Conservation (phyloP, 2,797 vertebrate species). For the Cebuella pygmaea region DNA sequence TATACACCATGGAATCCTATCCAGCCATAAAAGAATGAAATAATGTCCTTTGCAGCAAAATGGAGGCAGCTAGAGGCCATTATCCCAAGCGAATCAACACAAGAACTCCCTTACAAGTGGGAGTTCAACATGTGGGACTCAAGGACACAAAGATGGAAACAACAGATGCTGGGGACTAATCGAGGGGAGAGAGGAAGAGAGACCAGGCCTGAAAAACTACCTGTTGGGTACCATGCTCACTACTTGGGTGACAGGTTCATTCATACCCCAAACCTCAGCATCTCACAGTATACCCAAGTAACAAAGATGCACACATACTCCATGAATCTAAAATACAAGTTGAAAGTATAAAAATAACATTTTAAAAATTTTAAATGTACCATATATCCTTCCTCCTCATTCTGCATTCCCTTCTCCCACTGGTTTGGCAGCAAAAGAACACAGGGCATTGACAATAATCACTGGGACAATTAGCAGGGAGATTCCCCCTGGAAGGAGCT, state of each 20-base stretch:
- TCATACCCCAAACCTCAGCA: background rate
- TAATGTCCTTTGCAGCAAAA: background rate
- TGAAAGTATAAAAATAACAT: background rate
- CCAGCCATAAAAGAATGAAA: background rate
- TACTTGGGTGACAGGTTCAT: background rate
- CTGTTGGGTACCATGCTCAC: background rate
- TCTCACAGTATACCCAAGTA: background rate
- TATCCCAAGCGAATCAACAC: background rate
- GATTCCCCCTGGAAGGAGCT: background rate
- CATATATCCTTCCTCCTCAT: background rate
- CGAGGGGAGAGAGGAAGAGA: background rate
- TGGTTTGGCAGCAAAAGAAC: conserved; percentile 31
- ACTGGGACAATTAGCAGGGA: conserved; percentile 27
- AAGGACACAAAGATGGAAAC: background rate
- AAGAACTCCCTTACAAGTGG: background rate
- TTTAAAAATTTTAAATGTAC: background rate
- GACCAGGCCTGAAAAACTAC: background rate
- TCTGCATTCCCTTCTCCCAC: conserved; percentile 26
- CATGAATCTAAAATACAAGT: background rate
- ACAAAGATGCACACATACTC: background rate
- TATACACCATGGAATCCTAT: background rate
- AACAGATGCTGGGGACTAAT: background rate
- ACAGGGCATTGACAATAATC: background rate
- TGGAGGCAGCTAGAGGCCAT: background rate
- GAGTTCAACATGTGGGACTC: background rate